Evolutionary conservation across 1,140 invertebrate species (phyloP).

Genomic region (Trigoniulus corallinus): DNA sequence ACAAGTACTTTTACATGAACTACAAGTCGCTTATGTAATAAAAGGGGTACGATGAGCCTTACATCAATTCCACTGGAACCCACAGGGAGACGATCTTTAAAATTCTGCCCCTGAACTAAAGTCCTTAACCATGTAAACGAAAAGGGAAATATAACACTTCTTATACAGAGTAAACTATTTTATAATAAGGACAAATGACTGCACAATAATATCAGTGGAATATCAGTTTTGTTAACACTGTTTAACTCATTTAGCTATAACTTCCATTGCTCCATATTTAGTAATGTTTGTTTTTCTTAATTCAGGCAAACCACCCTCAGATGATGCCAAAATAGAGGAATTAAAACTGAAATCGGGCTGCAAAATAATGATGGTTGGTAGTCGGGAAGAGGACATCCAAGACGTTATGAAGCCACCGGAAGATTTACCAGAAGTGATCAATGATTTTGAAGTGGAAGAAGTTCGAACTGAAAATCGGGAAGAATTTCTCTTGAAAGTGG

Average conservation of each 20-base stretch:
- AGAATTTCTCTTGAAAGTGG: slow-evolving; percentile 41
- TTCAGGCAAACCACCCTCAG: slow-evolving; percentile 61
- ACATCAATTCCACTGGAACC: too few species aligned
- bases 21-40: too few species aligned
- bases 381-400: slow-evolving; percentile 75
- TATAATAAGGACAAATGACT: not conserved
- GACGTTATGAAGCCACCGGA: slow-evolving; percentile 57
- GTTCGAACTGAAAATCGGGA: slow-evolving; percentile 65
- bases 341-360: slow-evolving; percentile 69
- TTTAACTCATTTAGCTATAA: not conserved
- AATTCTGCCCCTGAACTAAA: too few species aligned
- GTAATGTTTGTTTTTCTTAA: slow-evolving; percentile 10
- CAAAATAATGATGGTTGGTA: slow-evolving; percentile 95
- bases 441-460: slow-evolving; percentile 66
- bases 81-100: too few species aligned
- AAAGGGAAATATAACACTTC: too few species aligned
- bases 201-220: not conserved
- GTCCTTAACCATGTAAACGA: too few species aligned
- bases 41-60: too few species aligned
- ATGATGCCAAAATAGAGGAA: slow-evolving; percentile 47
- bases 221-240: not conserved
- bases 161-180: too few species aligned
- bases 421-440: slow-evolving; percentile 64
- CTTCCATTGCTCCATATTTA: not conserved
- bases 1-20: too few species aligned